Evolutionary conservation across 2,888 invertebrate species (phyloP).

Genomic region (Troglohyphantes excavatus): DNA sequence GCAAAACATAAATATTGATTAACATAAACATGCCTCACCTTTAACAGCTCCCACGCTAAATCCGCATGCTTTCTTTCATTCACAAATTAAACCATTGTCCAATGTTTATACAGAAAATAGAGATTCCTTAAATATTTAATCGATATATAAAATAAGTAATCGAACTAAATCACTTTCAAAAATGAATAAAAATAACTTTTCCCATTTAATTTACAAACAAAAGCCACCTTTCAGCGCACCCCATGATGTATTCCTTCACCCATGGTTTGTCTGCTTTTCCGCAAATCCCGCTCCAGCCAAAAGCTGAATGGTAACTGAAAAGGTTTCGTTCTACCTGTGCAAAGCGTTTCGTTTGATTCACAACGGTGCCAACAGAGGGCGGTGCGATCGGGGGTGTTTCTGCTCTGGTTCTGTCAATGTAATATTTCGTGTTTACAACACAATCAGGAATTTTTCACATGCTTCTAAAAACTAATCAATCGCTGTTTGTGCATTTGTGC

Average conservation of each 20-base stretch:
- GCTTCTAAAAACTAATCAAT: not conserved
- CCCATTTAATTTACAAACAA: not conserved
- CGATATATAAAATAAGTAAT: not conserved
- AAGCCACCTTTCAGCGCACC: not conserved
- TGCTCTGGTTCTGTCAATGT: conserved; percentile 8
- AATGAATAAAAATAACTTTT: not conserved
- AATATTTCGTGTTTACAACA: conserved; percentile 46
- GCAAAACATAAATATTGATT: conserved; percentile 25
- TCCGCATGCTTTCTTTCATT: conserved; percentile 66
- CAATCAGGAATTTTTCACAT: conserved; percentile 32
- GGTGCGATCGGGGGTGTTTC: conserved; percentile 63
- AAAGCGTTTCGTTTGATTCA: conserved; percentile 52
- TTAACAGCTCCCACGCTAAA: conserved; percentile 54
- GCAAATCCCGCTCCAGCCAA: conserved; percentile 1
- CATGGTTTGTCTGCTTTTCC: not conserved
- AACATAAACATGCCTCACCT: conserved; percentile 57
- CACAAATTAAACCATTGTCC: conserved; percentile 42
- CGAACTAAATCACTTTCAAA: not conserved
- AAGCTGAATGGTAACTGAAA: conserved; percentile 59
- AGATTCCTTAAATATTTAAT: conserved; percentile 12
- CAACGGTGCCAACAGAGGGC: conserved; percentile 60
- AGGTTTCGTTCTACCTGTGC: conserved; percentile 69
- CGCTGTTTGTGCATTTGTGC: not conserved
- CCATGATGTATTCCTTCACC: conserved; percentile 16
- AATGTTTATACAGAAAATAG: conserved; percentile 42